A percentile compares a stretch with the other conserved stretches of the same genome.
These are phyloP conservation scores for Nebria salina DNA, from an alignment of 2,888 invertebrate genomes.

Conservation along the genomic window DNA sequence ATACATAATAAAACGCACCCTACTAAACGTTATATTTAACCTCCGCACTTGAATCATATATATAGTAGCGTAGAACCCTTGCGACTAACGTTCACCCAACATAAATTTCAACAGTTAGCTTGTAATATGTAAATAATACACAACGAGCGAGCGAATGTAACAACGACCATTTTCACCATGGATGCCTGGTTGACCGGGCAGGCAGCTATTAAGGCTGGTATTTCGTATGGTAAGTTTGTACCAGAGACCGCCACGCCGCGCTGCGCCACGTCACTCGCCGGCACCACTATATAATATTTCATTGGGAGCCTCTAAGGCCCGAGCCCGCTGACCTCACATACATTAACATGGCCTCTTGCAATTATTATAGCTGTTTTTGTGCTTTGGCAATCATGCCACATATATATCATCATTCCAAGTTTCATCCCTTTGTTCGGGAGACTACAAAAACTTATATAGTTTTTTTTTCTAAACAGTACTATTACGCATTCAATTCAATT, in stretches of 20 bases:
- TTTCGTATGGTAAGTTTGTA: background rate
- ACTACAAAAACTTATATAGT: background rate
- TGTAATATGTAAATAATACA: constrained; percentile 46
- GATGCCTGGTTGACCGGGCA: background rate
- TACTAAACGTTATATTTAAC: no score
- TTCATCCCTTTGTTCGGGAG: background rate
- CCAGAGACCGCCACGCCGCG: background rate
- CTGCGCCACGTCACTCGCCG: background rate
- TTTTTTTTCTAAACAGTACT: no score
- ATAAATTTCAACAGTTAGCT: constrained; percentile 44
- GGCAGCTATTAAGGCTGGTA: background rate
- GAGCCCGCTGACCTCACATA: constrained; percentile 33
- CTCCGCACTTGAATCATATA: no score
- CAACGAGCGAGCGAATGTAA: constrained; percentile 19
- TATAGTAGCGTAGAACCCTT: background rate
- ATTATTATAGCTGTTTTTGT: constrained; percentile 43
- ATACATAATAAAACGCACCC: no score
- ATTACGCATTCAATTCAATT: no score
- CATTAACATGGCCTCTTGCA: constrained; percentile 39
- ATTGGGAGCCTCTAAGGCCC: constrained; percentile 13
- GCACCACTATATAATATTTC: constrained; percentile 22
- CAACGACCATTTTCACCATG: constrained; percentile 19
- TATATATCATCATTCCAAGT: background rate
- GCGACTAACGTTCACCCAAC: constrained; percentile 2
- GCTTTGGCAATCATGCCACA: constrained; percentile 27